phyloP scores from a whole-genome alignment of 2,113 vertebrate species.

The Corythaixoides concolor region DNA sequence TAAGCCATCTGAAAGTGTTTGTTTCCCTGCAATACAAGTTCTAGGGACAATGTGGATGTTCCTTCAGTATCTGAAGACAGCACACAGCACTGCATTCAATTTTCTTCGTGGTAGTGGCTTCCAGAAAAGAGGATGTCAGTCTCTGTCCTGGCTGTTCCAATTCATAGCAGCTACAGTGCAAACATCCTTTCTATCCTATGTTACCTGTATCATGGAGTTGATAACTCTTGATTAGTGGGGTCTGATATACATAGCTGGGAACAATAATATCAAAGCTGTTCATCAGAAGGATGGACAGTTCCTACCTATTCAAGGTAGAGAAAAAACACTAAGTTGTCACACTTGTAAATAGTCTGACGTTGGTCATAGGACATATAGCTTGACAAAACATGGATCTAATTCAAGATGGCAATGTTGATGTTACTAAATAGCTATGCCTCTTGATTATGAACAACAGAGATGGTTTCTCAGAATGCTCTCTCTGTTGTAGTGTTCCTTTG shows the following conservation, averaged over 20 bases:
- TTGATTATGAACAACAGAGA: not conserved
- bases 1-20: not conserved
- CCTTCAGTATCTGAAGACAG: not conserved
- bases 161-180: not conserved
- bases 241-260: fast-evolving
- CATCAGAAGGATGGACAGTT: not conserved
- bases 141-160: not conserved
- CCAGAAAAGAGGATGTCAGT: not conserved
- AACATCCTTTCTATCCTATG: not conserved
- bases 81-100: not conserved
- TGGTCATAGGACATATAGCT: not conserved
- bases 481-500: not conserved
- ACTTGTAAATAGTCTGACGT: not conserved
- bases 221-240: not conserved
- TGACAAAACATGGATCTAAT: not conserved
- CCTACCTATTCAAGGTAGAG: not conserved
- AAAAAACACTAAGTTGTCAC: not conserved
- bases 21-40: not conserved
- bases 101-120: not conserved
- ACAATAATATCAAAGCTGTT: not conserved
- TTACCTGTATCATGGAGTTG: not conserved
- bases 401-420: not conserved
- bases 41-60: not conserved
- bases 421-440: not conserved
- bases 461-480: not conserved